These are phyloP conservation scores for Lepidurus packardi DNA, from an alignment of 1,140 invertebrate species.

Conservation along the genomic window DNA sequence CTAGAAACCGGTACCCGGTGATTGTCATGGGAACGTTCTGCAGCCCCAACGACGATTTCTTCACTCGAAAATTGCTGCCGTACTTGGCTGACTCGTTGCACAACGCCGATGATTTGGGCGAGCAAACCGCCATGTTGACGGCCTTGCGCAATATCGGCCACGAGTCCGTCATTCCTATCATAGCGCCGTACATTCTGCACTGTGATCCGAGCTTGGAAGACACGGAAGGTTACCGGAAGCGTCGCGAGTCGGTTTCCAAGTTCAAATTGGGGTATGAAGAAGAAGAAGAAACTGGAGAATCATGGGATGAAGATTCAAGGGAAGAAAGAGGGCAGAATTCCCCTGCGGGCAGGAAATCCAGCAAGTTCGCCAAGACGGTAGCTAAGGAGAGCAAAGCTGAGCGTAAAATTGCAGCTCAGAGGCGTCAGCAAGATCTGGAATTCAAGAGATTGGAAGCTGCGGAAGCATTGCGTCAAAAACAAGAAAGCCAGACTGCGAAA, in stretches of 20 bases:
- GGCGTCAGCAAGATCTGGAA: neutral
- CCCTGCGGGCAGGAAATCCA: neutral
- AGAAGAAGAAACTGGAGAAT: constrained; percentile 18
- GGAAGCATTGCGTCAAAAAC: neutral
- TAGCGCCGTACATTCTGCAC: constrained; percentile 28
- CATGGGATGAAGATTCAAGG: constrained; percentile 14
- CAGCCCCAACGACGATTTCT: constrained; percentile 30
- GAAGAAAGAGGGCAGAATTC: neutral
- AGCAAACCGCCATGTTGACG: constrained; percentile 28
- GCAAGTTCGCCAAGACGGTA: neutral
- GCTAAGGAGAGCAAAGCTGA: constrained; percentile 21
- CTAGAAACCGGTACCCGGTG: constrained; percentile 27
- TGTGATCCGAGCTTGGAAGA: constrained; percentile 32
- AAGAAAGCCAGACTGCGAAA: neutral
- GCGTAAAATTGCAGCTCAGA: constrained; percentile 11
- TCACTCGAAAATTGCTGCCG: constrained; percentile 30
- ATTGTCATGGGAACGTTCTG: constrained; percentile 35
- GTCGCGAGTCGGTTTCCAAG: constrained; percentile 23
- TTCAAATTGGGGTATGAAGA: constrained; percentile 26
- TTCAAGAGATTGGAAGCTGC: constrained; percentile 11
- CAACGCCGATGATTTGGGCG: constrained; percentile 29
- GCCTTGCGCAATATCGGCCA: constrained; percentile 35
- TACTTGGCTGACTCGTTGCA: constrained; percentile 22
- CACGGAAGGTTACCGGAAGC: constrained; percentile 24
- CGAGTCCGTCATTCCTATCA: constrained; percentile 33